Base-by-base conservation (phyloP, 2,113 vertebrate species). In the Engystomops pustulosus region DNA sequence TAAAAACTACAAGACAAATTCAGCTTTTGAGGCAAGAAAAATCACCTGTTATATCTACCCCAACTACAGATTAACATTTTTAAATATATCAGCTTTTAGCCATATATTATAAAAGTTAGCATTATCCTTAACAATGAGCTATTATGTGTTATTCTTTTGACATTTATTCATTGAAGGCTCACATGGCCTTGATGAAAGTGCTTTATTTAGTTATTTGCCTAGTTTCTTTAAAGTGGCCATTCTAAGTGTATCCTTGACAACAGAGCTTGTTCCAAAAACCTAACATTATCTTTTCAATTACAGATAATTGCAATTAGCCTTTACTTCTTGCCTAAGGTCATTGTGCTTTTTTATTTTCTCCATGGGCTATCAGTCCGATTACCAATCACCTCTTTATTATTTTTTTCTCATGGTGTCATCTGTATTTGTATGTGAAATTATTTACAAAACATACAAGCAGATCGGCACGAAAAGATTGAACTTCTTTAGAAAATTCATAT, bases 191-290 rank as follows among this genome's bases (percentile, higher is more conserved):
- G 36, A 4, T 1, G 4, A 41, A 8, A 17, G 47, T 55, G 17
- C 20, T 53, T 18, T 32, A 75, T 51, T 32, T 25, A 77, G 58
- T 77, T 77, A 58, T 77, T 58, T 77, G 51, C 25, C 49, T 77
- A 58, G 32, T 58, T 23, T 58, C 32, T 58, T 38, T 58, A 34
- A 44, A 76, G 49, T 55, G 74, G 23, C 49, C 51, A 23, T 38
- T 38, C 18, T 58, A 55, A 55, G 17, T 38, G 74, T 77, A 77
- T 25, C 74, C 74, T 51, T 77, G 74, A 77, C 74, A 77, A 77
- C 49, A 38, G 9, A 77, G 11, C 10, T 55, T 38, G 18, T 34
- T 38, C 10, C 15, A 77, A 72, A 76, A 38, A 58, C 30, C 74
- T 53, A 77, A 20, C 2, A 58, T 55, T 77, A 55, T 77, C 27